Evolutionary conservation across 1,140 invertebrate species (phyloP), one percentile per base, ranked within the genome.

Genomic region (Phymorhynchus buccinoides): DNA sequence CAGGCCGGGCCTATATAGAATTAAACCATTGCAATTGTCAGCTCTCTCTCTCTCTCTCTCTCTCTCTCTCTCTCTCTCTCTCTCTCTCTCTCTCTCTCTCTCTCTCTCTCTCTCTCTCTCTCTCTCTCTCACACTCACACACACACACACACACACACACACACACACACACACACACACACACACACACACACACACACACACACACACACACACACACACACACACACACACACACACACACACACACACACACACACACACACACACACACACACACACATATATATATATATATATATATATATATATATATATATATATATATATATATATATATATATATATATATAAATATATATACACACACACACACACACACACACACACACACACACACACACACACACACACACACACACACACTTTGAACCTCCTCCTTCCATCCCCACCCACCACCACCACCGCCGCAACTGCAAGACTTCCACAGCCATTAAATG

Each of bases 211-310:
- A 22, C 56, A 62, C 56, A 62, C 56, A 62, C 56, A 62, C 18
- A 62, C 56, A 62, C 56, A 62, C 56, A 62, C 56, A 62, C 56
- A 62, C 56, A 62, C 56, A 62, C 56, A 62, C 56, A 62, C 56
- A 62, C 56, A 62, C 56, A 62, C 56, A 62, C 56, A 62, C 56
- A 62, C 56, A 62, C 18, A 62, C 56, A 62, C 18, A 62, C 18
- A 12, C 56, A 62, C 18, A 62, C 56, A 62, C 56, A 62, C 7
- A 62, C 3, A 22, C 56, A 62, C 56, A 7, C 7, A 62, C 7
- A 62, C 3, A 22, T 14, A 22, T 18, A 48, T 6, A 48, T 6
- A 48, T 6, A 48, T 6, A 48, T 6, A 48, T 9, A 18, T 9
- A 18, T 6, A 48, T 6, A 48, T 6, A 48, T 18, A 48, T 18